Conservation (phyloP, 2,888 invertebrate species). For the Poecilus cupreus region DNA sequence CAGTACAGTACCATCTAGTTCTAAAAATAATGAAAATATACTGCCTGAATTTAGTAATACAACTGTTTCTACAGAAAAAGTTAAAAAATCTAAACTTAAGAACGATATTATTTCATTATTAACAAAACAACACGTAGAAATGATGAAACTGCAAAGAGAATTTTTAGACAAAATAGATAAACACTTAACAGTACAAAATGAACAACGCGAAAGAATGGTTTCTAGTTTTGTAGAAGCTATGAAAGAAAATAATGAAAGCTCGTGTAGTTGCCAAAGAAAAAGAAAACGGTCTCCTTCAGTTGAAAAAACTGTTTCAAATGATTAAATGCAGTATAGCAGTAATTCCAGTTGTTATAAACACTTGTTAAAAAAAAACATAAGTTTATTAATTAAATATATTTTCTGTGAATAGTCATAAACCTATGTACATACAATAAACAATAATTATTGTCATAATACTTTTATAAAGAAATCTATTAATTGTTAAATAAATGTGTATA, state of each 20-base stretch:
- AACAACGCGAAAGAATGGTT: conserved; percentile 40
- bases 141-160: conserved; percentile 15
- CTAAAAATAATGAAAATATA: conserved; percentile 8
- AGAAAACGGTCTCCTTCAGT: conserved; percentile 18
- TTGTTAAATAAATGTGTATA: conserved; percentile 23
- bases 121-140: conserved; percentile 31
- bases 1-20: conserved; percentile 10
- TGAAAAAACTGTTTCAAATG: neutral
- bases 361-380: no score
- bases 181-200: conserved; percentile 45
- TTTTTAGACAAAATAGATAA: conserved; percentile 32
- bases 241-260: neutral
- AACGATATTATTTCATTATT: conserved; percentile 31
- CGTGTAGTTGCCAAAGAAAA: conserved; percentile 11
- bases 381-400: no score
- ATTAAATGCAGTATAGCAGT: neutral
- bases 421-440: neutral
- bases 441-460: neutral
- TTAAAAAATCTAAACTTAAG: conserved; percentile 31
- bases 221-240: conserved; percentile 26
- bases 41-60: neutral
- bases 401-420: neutral
- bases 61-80: neutral
- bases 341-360: no score
- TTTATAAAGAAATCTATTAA: conserved; percentile 24